Percentiles rank a stretch among this genome's conserved stretches.
phyloP scores from a whole-genome alignment of 2,888 invertebrate species.

The Drosophila neutralis region DNA sequence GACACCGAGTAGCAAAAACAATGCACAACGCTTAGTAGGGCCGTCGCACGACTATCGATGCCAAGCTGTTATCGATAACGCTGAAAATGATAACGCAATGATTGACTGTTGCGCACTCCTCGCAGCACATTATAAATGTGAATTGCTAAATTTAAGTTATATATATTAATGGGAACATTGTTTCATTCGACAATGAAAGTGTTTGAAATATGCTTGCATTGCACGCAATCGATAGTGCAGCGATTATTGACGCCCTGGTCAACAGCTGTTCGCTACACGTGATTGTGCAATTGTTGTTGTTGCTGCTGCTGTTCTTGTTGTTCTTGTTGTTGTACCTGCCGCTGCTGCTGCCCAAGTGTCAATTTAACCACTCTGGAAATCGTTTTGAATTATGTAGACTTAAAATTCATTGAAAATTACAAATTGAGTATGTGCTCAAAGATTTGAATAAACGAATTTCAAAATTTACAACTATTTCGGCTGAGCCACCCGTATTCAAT shows the following conservation, averaged over 20 bases:
- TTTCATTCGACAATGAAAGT: no score
- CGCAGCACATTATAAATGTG: no score
- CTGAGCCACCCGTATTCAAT: neutral
- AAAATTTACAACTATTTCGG: constrained; percentile 16
- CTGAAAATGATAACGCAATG: no score
- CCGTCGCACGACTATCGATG: constrained; percentile 42
- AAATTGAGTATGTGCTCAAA: constrained; percentile 36
- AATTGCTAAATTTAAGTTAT: neutral
- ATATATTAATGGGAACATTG: neutral
- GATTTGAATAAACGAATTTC: constrained; percentile 19
- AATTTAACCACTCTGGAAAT: constrained; percentile 11
- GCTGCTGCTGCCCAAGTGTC: constrained; percentile 7
- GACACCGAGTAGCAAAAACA: constrained; percentile 48
- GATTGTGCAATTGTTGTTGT: constrained; percentile 47
- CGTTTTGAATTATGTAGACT: constrained; percentile 12
- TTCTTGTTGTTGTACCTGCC: neutral
- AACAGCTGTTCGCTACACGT: constrained; percentile 65
- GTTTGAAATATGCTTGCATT: neutral
- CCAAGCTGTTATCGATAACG: constrained; percentile 22
- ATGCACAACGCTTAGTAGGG: constrained; percentile 54
- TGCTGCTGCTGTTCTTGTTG: constrained; percentile 28
- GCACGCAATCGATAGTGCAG: constrained; percentile 27
- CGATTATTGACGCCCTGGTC: constrained; percentile 34
- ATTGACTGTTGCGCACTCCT: neutral
- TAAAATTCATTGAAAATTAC: constrained; percentile 9